Base-by-base conservation (phyloP, 1,140 invertebrate genomes). In the Phthorimaea operculella region DNA sequence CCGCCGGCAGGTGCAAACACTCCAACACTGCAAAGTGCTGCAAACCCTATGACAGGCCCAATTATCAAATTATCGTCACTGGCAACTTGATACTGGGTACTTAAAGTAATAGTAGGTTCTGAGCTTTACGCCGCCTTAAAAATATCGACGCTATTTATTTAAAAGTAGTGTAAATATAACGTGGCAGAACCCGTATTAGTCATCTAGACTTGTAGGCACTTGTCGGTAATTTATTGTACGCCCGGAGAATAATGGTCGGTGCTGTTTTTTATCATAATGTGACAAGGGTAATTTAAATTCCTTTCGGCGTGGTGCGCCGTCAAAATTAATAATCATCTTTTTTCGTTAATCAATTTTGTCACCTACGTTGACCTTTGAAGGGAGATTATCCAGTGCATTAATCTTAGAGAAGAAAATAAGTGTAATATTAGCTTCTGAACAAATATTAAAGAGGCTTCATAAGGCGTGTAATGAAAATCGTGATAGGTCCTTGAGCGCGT, bases 61-160 rank as follows among this genome's bases (percentile, higher is more conserved):
- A 79, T 79, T 76, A 79, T 73, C 71, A 71, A 79, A 78, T 80
- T 77, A 77, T 72, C 75, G 63, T 69, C 68, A 76, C 70, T 68
- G 71, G 66, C 63, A 72, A 74, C 70, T 68, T 67, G 77, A 74
- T 77, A 74, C 70, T 68, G 66, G 77, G 73, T 77, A 79, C 69
- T 69, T 71, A 56, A 52, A 47, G 49, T 79, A 80, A 79, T 82
- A 64, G 71, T 63, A 57, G 72, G 72, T 72, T 74, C 51, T 65
- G 52, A 53, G 61, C 58, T 70, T 70, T 61, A 68, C 72, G 59
- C 57, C 63, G 67, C 64, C 69, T 61, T 68, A 72, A 82, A 79
- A 78, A 78, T 76, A 72, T 70, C 66, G 58, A 68, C 59, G 67
- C 66, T 68, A 69, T 79, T 76, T 76, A 72, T 75, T 73, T 63